phyloP scores from a whole-genome alignment of 2,888 invertebrate species.

The Tanypteryx hageni region DNA sequence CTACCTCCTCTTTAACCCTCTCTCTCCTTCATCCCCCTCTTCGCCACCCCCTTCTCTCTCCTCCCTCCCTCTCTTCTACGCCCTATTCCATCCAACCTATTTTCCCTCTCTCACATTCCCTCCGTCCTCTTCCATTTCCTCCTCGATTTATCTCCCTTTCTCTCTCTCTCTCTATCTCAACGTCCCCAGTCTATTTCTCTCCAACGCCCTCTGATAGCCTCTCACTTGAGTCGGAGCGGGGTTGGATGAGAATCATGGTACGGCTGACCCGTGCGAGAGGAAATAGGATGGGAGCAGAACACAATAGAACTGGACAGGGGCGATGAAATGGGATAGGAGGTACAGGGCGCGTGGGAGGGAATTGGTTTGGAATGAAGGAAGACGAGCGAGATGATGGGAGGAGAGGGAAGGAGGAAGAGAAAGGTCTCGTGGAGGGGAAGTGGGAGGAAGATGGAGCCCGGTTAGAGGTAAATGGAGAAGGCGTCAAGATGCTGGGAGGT shows the following conservation, averaged over 20 bases:
- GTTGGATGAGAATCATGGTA: too few species aligned
- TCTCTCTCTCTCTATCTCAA: neutral
- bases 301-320: constrained; percentile 33
- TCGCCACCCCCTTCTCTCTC: neutral
- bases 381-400: neutral
- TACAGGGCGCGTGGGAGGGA: neutral
- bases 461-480: neutral
- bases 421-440: neutral
- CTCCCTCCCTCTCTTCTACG: neutral
- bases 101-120: neutral
- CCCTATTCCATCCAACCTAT: neutral
- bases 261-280: neutral
- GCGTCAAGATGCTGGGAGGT: neutral
- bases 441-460: neutral
- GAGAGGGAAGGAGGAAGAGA: neutral
- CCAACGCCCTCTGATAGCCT: neutral
- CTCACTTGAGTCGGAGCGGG: neutral
- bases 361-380: neutral
- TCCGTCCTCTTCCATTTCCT: neutral
- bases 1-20: neutral
- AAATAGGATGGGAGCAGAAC: constrained; percentile 24
- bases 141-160: neutral
- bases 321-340: neutral
- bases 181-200: neutral
- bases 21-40: neutral